A percentile compares a stretch with the other conserved stretches of the same genome.
Conservation (phyloP, 1,140 invertebrate species). For the Homalodisca vitripennis region DNA sequence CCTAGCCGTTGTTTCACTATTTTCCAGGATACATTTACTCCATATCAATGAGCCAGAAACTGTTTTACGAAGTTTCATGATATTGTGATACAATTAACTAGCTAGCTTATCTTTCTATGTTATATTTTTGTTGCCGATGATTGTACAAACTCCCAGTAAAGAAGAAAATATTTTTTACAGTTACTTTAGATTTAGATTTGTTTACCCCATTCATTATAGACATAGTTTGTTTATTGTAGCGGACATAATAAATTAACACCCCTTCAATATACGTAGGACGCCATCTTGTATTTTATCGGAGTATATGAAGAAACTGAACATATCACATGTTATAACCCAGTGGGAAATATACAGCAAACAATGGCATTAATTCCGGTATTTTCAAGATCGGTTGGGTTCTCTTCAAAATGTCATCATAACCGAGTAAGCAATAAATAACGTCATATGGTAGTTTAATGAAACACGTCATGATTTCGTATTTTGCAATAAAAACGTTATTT, state of each 20-base stretch:
- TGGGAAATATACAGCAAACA: conserved; percentile 16
- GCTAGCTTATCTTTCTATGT: conserved; percentile 30
- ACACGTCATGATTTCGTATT: no score
- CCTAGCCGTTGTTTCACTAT: conserved; percentile 16
- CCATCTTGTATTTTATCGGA: conserved; percentile 29
- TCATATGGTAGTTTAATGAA: no score
- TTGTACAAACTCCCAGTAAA: conserved; percentile 12
- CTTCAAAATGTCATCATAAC: no score
- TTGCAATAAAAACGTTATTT: no score
- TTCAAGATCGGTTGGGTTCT: no score
- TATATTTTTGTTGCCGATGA: conserved; percentile 22
- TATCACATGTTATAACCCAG: conserved; percentile 20
- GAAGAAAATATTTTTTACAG: conserved; percentile 9
- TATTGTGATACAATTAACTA: conserved; percentile 30
- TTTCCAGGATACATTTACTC: conserved; percentile 21
- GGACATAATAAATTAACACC: background rate
- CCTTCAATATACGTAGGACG: conserved; percentile 28
- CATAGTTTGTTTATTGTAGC: conserved; percentile 10
- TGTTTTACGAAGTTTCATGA: conserved; percentile 14
- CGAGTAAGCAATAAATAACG: no score
- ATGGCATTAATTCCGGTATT: no score
- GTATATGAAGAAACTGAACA: conserved; percentile 23
- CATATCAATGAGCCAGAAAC: conserved; percentile 20
- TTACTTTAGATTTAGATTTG: conserved; percentile 27
- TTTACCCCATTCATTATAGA: conserved; percentile 12